phyloP scores from a whole-genome alignment of 2,113 vertebrate genomes.

The Eclectus roratus region DNA sequence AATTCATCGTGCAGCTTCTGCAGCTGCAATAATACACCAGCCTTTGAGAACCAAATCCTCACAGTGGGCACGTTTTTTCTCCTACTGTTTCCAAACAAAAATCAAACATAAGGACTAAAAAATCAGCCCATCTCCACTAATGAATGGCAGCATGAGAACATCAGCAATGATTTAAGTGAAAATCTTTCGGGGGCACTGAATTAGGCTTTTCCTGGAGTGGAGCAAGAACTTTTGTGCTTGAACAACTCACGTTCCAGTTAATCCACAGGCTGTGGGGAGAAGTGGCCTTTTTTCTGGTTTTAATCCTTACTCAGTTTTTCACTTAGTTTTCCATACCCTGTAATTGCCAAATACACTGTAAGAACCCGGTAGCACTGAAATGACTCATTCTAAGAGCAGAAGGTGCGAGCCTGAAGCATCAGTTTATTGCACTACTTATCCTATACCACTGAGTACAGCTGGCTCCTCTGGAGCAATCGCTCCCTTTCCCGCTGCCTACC shows the following conservation, averaged over 20 bases:
- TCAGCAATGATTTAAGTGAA: neutral
- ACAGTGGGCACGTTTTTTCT: neutral
- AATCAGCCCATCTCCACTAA: neutral
- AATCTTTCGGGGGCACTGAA: neutral
- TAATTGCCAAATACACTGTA: neutral
- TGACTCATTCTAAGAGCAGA: neutral
- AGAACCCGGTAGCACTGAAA: neutral
- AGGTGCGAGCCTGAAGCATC: neutral
- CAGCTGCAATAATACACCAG: conserved; percentile 18
- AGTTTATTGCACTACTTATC: neutral
- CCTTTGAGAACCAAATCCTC: neutral
- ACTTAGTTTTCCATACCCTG: neutral
- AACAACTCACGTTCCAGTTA: neutral
- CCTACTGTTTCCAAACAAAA: conserved; percentile 42
- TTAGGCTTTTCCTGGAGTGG: neutral
- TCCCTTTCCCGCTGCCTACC: neutral
- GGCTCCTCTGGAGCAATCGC: neutral
- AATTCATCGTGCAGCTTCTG: neutral
- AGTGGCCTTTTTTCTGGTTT: neutral
- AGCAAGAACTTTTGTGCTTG: neutral
- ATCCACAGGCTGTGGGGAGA: neutral
- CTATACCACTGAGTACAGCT: neutral
- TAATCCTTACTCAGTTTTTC: neutral
- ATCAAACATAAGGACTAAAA: neutral
- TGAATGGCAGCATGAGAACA: conserved; percentile 1